Evolutionary conservation across 2,888 invertebrate genomes (phyloP).

Genomic region (Craniophora ligustri): DNA sequence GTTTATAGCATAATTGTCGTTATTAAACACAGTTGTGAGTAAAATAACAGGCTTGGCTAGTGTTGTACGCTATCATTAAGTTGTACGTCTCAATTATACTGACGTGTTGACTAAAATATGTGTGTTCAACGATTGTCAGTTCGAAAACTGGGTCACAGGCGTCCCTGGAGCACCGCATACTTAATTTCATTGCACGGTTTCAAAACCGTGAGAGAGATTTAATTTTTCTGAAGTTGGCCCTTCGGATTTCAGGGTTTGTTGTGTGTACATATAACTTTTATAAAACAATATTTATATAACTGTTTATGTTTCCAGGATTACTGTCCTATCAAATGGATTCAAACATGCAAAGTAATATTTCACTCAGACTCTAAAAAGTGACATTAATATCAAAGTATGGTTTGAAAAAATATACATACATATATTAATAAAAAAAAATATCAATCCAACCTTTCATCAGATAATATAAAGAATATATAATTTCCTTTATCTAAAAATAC

Average conservation of each 20-base stretch:
- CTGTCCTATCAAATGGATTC: constrained; percentile 26
- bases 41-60: constrained; percentile 8
- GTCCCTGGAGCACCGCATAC: constrained; percentile 53
- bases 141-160: constrained; percentile 60
- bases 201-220: constrained; percentile 34
- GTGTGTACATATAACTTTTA: constrained; percentile 12
- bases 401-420: too few relatives aligned
- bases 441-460: too few relatives aligned
- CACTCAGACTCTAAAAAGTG: too few relatives aligned
- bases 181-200: constrained; percentile 61
- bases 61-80: constrained; percentile 16
- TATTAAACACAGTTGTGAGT: too few relatives aligned
- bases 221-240: constrained; percentile 44
- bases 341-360: neutral
- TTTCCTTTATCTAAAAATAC: too few relatives aligned
- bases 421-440: too few relatives aligned
- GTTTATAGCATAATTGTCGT: neutral
- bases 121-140: constrained; percentile 61
- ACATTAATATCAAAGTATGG: too few relatives aligned
- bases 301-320: constrained; percentile 17
- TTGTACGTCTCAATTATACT: constrained; percentile 22
- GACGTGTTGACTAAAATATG: constrained; percentile 57
- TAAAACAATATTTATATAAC: constrained; percentile 1
- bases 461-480: too few relatives aligned
- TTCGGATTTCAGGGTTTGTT: constrained; percentile 26